Conservation (phyloP, 2,888 invertebrate species). For the Lasioglossum figueresi region DNA sequence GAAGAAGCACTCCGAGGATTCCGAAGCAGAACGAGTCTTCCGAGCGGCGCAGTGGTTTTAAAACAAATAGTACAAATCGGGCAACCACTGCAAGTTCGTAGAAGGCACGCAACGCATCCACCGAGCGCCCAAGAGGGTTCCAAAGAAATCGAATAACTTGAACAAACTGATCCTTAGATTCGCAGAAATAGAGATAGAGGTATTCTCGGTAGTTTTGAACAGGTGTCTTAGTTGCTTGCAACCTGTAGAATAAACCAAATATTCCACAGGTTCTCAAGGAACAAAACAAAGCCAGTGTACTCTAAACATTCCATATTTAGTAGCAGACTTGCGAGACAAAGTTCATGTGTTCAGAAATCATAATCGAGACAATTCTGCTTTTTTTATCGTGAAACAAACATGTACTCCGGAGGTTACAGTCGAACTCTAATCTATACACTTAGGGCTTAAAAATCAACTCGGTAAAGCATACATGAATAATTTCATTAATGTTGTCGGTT, state of each 20-base stretch:
- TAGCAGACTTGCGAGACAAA: background rate
- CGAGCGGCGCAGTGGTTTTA: background rate
- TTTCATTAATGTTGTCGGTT: too few species aligned
- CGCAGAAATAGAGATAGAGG: background rate
- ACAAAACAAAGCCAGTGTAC: background rate
- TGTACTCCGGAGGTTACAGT: background rate
- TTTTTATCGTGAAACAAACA: background rate
- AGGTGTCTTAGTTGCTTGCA: background rate
- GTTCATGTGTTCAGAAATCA: background rate
- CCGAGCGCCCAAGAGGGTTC: background rate
- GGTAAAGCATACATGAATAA: background rate
- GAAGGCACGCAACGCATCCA: background rate
- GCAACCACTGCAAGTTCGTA: background rate
- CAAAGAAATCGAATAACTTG: background rate
- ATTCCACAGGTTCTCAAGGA: background rate
- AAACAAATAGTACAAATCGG: background rate
- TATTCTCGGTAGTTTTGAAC: background rate
- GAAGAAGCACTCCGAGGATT: background rate
- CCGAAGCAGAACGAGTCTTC: background rate
- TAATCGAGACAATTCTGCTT: background rate
- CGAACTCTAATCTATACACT: background rate
- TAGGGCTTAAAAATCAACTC: background rate
- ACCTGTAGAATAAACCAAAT: background rate
- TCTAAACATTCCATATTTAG: background rate
- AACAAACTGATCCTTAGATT: background rate